A percentile compares a stretch with the other conserved stretches of the same genome.
phyloP scores from a whole-genome alignment of 2,797 vertebrate species.

The Octomys mimax region DNA sequence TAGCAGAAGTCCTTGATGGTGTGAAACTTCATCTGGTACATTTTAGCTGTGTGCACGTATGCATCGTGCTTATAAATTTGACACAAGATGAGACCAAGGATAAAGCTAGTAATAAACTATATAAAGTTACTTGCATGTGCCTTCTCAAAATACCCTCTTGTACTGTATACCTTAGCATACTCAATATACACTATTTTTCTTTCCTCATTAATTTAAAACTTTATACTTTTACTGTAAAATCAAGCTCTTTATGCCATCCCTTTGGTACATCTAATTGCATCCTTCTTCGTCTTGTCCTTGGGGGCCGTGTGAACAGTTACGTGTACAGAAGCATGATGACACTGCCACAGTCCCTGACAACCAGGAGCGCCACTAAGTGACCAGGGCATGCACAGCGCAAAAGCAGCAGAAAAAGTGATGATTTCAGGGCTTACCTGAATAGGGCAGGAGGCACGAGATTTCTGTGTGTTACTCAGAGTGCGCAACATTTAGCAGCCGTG shows the following conservation, averaged over 20 bases:
- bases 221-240: neutral
- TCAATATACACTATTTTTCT: neutral
- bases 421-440: neutral
- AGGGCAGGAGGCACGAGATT: neutral
- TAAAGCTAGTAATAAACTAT: neutral
- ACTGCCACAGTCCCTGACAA: neutral
- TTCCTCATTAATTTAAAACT: neutral
- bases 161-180: neutral
- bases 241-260: neutral
- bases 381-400: rapidly evolving
- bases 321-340: neutral
- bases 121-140: neutral
- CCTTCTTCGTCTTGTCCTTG: neutral
- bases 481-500: neutral
- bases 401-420: neutral
- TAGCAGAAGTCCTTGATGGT: neutral
- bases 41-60: neutral
- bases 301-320: no score
- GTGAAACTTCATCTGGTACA: rapidly evolving
- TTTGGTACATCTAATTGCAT: no score
- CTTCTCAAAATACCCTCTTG: neutral
- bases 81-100: neutral
- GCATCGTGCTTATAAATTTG: neutral
- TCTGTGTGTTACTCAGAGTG: neutral
- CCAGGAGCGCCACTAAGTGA: neutral